Evolutionary conservation across 2,113 vertebrate genomes (phyloP).

Genomic region (Chaetorhynchus papuensis): DNA sequence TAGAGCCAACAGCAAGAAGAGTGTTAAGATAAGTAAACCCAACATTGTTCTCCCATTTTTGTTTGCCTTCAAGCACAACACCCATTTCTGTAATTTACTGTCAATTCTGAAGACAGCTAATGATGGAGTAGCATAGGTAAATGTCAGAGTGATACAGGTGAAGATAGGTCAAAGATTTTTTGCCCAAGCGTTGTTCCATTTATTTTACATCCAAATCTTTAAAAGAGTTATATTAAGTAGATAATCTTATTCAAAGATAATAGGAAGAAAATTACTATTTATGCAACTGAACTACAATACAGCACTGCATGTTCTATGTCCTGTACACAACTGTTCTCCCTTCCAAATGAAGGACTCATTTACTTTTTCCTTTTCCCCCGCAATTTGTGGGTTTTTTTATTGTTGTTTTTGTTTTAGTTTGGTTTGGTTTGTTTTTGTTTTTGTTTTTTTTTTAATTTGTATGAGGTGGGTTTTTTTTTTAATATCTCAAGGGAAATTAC

Average conservation of each 20-base stretch:
- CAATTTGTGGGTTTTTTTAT: background rate
- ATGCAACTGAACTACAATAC: background rate
- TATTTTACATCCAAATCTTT: background rate
- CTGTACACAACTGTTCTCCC: background rate
- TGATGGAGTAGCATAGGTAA: background rate
- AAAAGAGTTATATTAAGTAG: background rate
- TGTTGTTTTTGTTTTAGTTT: too few species aligned
- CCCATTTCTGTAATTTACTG: background rate
- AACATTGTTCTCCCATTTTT: background rate
- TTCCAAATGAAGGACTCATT: background rate
- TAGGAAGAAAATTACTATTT: background rate
- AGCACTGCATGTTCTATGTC: background rate
- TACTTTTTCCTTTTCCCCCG: background rate
- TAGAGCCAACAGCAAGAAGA: background rate
- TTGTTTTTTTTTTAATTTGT: background rate
- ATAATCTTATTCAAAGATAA: background rate
- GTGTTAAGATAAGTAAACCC: background rate
- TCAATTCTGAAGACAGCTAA: background rate
- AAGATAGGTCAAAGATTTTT: background rate
- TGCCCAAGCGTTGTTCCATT: background rate
- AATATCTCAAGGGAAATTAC: background rate
- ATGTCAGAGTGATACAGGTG: background rate
- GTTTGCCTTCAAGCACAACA: background rate
- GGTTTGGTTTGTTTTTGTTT: background rate
- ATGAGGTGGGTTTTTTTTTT: background rate